phyloP scores from a whole-genome alignment of 1,140 invertebrate genomes.

The Lepidotrigona ventralis region DNA sequence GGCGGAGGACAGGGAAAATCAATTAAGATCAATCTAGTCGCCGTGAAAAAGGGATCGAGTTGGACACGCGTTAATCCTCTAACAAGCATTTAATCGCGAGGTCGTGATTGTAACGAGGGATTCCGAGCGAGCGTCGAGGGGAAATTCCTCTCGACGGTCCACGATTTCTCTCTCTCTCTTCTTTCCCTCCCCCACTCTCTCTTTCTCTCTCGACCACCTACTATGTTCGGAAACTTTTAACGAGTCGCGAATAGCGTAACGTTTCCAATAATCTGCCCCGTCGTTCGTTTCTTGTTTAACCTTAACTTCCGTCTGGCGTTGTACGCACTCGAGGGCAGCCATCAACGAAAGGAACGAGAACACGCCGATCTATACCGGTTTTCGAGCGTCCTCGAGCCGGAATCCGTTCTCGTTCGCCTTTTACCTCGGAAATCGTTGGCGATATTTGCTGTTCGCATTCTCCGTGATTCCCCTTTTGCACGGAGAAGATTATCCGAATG shows the following conservation, averaged over 20 bases:
- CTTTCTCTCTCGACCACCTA: not conserved
- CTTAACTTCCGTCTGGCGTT: constrained; percentile 1
- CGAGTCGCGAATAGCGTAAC: constrained; percentile 36
- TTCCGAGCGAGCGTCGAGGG: not conserved
- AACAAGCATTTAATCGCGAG: constrained; percentile 38
- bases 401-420: not conserved
- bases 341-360: not conserved
- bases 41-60: constrained; percentile 3
- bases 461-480: not conserved
- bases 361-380: not conserved
- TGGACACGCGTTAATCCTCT: constrained; percentile 30
- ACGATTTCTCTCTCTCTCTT: not conserved
- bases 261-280: constrained; percentile 31
- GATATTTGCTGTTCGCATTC: constrained; percentile 32
- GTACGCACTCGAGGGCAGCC: not conserved
- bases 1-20: constrained; percentile 14
- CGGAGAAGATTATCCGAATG: constrained; percentile 19
- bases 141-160: constrained; percentile 3
- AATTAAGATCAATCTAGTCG: constrained; percentile 36
- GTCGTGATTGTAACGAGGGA: constrained; percentile 20
- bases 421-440: not conserved
- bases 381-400: not conserved
- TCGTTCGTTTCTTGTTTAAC: constrained; percentile 38
- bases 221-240: constrained; percentile 43
- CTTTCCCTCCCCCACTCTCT: too few relatives aligned